phyloP scores from a whole-genome alignment of 2,797 vertebrate species.

The Micropoecilia bifurca region DNA sequence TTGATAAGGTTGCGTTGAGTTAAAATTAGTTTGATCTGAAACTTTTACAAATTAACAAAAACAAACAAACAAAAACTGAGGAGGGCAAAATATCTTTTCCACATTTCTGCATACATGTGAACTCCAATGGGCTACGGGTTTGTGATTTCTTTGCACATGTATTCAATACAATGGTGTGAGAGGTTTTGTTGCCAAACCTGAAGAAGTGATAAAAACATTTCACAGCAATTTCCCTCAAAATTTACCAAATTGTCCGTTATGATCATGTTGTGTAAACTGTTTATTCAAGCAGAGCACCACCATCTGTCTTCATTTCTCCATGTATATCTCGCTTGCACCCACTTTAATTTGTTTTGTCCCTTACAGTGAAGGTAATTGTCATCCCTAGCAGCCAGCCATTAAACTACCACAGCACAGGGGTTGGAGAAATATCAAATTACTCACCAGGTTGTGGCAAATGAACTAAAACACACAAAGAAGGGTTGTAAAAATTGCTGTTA shows the following conservation, averaged over 20 bases:
- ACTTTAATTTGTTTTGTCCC: conserved; percentile 23
- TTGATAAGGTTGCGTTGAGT: background rate
- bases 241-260: conserved; percentile 12
- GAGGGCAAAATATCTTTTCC: background rate
- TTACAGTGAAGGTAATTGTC: conserved; percentile 32
- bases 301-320: conserved; percentile 21
- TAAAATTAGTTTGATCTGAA: background rate
- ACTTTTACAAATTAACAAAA: background rate
- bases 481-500: conserved; percentile 54
- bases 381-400: conserved; percentile 41
- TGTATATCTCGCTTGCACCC: conserved; percentile 10
- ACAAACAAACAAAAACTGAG: background rate
- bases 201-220: conserved; percentile 19
- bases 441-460: conserved; percentile 57
- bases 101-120: background rate
- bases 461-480: conserved; percentile 52
- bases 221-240: conserved; percentile 6
- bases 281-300: conserved; percentile 14
- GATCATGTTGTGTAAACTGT: conserved; percentile 18
- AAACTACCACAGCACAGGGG: conserved; percentile 30
- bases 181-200: background rate
- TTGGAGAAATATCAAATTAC: conserved; percentile 67
- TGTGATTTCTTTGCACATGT: background rate
- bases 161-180: background rate
- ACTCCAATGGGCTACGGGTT: background rate